Evolutionary conservation across 2,113 vertebrate genomes (phyloP).

Genomic region (Dolichotis patagonum): DNA sequence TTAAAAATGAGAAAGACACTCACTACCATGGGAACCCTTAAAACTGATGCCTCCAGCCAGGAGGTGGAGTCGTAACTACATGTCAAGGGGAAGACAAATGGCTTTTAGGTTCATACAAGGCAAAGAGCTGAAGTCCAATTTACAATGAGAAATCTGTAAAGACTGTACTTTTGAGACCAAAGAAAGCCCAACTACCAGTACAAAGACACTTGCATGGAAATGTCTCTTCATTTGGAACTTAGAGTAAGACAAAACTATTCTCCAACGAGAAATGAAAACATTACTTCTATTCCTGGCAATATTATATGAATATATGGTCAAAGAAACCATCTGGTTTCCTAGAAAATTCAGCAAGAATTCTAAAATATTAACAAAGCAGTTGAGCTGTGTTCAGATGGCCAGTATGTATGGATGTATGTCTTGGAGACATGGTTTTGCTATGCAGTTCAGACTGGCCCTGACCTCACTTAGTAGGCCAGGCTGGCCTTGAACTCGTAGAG

Average conservation of each 20-base stretch:
- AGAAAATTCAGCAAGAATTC: background rate
- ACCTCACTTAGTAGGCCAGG: background rate
- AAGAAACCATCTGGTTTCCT: background rate
- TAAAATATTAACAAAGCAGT: conserved; percentile 10
- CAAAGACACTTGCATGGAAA: background rate
- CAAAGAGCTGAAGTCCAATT: background rate
- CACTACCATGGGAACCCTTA: background rate
- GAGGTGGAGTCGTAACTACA: background rate
- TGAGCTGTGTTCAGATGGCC: background rate
- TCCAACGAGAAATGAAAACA: conserved; percentile 29
- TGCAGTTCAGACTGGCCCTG: background rate
- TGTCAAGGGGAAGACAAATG: background rate
- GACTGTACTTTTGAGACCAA: background rate
- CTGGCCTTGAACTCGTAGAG: background rate
- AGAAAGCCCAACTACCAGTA: background rate
- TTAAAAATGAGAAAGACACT: background rate
- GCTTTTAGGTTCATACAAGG: background rate
- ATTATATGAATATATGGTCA: background rate
- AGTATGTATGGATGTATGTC: background rate
- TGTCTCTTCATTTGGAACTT: background rate
- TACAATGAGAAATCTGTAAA: background rate
- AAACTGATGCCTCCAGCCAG: background rate
- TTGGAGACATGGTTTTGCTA: background rate
- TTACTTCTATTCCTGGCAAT: background rate
- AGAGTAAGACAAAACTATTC: background rate